A percentile compares a stretch with the other conserved stretches of the same genome.
These are phyloP conservation scores for Troides helena DNA, from an alignment of 2,888 invertebrate genomes.

Conservation along the genomic window DNA sequence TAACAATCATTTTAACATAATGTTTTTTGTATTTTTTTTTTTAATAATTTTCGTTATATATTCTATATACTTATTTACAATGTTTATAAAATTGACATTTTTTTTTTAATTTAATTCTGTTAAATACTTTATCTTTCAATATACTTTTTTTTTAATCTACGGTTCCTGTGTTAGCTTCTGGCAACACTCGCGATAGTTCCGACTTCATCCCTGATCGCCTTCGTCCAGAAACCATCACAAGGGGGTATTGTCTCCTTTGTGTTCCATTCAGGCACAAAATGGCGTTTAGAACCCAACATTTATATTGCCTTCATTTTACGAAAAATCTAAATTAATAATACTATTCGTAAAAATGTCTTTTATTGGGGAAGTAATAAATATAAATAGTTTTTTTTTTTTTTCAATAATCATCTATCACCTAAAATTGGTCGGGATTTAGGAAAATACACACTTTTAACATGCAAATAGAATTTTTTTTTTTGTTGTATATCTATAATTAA, in stretches of 20 bases:
- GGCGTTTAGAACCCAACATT: slow-evolving; percentile 74
- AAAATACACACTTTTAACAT: slow-evolving; percentile 65
- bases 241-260: slow-evolving; percentile 68
- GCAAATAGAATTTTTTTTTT: slow-evolving; percentile 34
- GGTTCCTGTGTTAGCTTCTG: slow-evolving; percentile 53
- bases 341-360: slow-evolving; percentile 81
- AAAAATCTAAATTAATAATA: slow-evolving; percentile 78
- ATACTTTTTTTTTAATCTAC: slow-evolving; percentile 46
- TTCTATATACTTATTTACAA: slow-evolving; percentile 73
- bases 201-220: background rate
- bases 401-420: slow-evolving; percentile 64
- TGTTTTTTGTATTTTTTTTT: slow-evolving; percentile 44
- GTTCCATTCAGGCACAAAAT: slow-evolving; percentile 67
- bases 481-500: slow-evolving; percentile 30
- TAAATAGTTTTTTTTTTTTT: slow-evolving; percentile 54
- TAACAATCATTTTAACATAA: slow-evolving; percentile 69
- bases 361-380: slow-evolving; percentile 74
- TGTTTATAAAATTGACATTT: slow-evolving; percentile 73
- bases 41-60: slow-evolving; percentile 47
- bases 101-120: slow-evolving; percentile 43
- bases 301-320: slow-evolving; percentile 70
- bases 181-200: slow-evolving; percentile 30
- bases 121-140: slow-evolving; percentile 57
- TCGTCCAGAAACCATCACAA: slow-evolving; percentile 51
- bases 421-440: slow-evolving; percentile 77